Evolutionary conservation across 2,888 invertebrate genomes (phyloP), one percentile per base, ranked within the genome.

Genomic region (Microplitis deprimator): DNA sequence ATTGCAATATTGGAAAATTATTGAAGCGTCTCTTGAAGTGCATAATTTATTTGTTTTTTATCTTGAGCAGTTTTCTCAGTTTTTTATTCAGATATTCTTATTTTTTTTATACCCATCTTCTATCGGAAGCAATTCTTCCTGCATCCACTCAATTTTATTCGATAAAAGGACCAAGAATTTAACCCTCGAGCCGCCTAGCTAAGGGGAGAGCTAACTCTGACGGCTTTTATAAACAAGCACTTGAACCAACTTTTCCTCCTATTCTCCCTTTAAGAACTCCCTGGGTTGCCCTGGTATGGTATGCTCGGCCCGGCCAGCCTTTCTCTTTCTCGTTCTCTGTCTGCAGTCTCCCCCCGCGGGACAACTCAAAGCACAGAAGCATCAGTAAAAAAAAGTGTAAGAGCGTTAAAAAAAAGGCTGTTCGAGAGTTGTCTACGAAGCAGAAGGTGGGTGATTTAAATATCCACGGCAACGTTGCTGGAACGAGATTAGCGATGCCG

Each of bases 41-140:
- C 75, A 77, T 81, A 82, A 82, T 82, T 83, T 82, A 82, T 82
- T 78, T 80, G 80, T 77, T 80, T 79, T 79, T 80, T 75, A 75
- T 72, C 74, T 77, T 77, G 41, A 65, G 29, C 13, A 62, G 17
- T 41, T 8, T 5, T 40, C 40, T 20, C 40, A 62, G 17, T 72
- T 6, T 40, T 20, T 20, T 20, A 8, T 50, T 74, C 16, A 38
- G 20, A 38, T 29, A 29, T 72, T 5, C 7, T 64, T 64, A n/a
- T 20, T 50, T 41, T 65, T 73, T 73, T 41, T 13, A 13, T 41
- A 1, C 29, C 69, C n/a, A 6, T 17, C 17, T 39, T 68, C 50
- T 41, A 68, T 68, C 68, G 68, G 59, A 70, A 60, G 38, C 59
- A 17, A 10, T 68, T 41, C 61, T 75, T 20, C 17, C 39, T 39